phyloP scores from a whole-genome alignment of 2,113 vertebrate species.

The Pao palembangensis region DNA sequence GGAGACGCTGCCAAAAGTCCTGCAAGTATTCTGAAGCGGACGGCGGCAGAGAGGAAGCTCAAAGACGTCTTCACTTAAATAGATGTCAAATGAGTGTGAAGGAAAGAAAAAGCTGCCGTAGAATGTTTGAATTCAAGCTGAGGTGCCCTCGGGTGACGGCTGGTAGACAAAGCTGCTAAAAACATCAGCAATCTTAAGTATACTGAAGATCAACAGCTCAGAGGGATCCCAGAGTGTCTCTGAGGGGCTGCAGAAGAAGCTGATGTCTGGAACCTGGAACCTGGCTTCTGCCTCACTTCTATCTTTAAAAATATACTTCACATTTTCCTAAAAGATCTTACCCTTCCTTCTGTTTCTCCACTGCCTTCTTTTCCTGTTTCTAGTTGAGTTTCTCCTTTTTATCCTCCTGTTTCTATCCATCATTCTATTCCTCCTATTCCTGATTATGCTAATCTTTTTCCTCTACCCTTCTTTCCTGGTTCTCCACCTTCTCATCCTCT shows the following conservation, averaged over 20 bases:
- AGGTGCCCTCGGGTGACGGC: not conserved
- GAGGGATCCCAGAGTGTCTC: not conserved
- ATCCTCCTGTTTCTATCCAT: too few species aligned
- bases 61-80: constrained; percentile 28
- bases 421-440: too few species aligned
- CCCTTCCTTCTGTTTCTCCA: too few species aligned
- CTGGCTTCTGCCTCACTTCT: too few species aligned
- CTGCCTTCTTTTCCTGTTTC: too few species aligned
- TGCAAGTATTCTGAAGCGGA: constrained; percentile 37
- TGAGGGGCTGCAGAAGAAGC: not conserved
- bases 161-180: not conserved
- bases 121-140: constrained; percentile 9
- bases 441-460: too few species aligned
- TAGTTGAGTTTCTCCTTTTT: too few species aligned
- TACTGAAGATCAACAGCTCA: constrained; percentile 12
- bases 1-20: too few species aligned
- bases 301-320: too few species aligned
- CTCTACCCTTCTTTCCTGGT: too few species aligned
- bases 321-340: too few species aligned
- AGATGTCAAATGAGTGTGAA: constrained; percentile 1
- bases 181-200: constrained; percentile 3
- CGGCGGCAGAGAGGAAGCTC: constrained; percentile 13
- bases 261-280: not conserved
- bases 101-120: constrained; percentile 11
- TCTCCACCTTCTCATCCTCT: too few species aligned